phyloP scores from a whole-genome alignment of 37 sponge, comb jelly and placozoan genomes.

The Sycon ciliatum region DNA sequence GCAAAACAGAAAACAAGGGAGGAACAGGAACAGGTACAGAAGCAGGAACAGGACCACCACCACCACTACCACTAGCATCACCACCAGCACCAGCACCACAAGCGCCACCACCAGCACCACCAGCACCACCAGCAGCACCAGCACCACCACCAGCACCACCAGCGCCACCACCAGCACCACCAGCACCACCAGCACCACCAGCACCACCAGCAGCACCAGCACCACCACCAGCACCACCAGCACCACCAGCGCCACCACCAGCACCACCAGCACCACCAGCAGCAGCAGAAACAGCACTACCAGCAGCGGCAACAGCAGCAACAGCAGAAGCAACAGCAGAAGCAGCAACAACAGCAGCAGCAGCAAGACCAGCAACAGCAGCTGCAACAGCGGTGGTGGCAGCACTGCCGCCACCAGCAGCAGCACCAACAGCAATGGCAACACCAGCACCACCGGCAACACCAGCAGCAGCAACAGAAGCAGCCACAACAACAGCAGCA shows the following conservation, averaged over 20 bases:
- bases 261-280: not conserved
- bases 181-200: too few species aligned
- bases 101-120: not conserved
- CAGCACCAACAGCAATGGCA: conserved; percentile 20
- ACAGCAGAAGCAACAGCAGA: conserved; percentile 16
- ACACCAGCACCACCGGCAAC: too few species aligned
- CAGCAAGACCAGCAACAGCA: too few species aligned
- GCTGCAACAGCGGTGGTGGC: not conserved
- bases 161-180: conserved; percentile 19
- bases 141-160: conserved; percentile 5
- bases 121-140: not conserved
- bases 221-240: not conserved
- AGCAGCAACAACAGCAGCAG: too few species aligned
- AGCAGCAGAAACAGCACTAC: not conserved
- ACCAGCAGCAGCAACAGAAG: too few species aligned
- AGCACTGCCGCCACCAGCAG: not conserved
- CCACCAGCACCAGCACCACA: conserved; percentile 18
- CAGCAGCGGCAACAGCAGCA: not conserved
- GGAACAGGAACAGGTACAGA: not conserved
- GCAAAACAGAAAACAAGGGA: too few species aligned
- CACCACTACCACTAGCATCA: conserved; percentile 10
- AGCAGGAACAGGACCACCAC: not conserved
- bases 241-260: conserved; percentile 18
- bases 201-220: not conserved
- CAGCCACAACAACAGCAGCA: too few species aligned